These are phyloP conservation scores for Salmo trutta DNA, from an alignment of 2,797 vertebrate species.

Conservation along the genomic window DNA sequence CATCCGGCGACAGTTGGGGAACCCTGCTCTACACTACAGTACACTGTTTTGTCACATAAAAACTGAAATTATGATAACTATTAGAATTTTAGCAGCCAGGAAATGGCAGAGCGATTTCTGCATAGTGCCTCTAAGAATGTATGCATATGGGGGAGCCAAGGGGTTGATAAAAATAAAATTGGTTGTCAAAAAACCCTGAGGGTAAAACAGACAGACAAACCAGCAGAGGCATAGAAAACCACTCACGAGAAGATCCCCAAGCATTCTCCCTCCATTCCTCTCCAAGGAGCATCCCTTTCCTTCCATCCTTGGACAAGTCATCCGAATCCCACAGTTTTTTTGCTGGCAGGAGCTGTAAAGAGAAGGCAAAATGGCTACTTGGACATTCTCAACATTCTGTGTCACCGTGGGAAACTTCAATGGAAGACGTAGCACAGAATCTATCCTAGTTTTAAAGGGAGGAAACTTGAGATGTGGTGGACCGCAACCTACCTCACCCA, in stretches of 20 bases:
- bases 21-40: too few relatives aligned
- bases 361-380: constrained; percentile 4
- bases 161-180: background rate
- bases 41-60: too few relatives aligned
- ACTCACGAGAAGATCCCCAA: constrained; percentile 97
- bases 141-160: too few relatives aligned
- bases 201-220: background rate
- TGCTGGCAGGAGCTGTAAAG: constrained; percentile 88
- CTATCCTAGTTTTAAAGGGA: background rate
- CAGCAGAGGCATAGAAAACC: background rate
- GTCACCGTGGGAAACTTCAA: background rate
- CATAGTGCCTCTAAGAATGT: too few relatives aligned
- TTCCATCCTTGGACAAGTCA: constrained; percentile 95
- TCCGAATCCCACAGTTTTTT: constrained; percentile 99
- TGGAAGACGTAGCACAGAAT: background rate
- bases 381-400: background rate
- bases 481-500: constrained; percentile 89
- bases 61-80: too few relatives aligned
- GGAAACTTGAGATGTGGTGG: background rate
- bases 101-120: too few relatives aligned
- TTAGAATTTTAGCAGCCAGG: too few relatives aligned
- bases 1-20: too few relatives aligned
- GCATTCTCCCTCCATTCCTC: constrained; percentile 97
- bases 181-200: background rate
- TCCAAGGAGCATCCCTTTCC: constrained; percentile 96